A percentile compares a stretch with the other conserved stretches of the same genome.
phyloP scores from a whole-genome alignment of 2,797 vertebrate genomes.

The Notamacropus eugenii region DNA sequence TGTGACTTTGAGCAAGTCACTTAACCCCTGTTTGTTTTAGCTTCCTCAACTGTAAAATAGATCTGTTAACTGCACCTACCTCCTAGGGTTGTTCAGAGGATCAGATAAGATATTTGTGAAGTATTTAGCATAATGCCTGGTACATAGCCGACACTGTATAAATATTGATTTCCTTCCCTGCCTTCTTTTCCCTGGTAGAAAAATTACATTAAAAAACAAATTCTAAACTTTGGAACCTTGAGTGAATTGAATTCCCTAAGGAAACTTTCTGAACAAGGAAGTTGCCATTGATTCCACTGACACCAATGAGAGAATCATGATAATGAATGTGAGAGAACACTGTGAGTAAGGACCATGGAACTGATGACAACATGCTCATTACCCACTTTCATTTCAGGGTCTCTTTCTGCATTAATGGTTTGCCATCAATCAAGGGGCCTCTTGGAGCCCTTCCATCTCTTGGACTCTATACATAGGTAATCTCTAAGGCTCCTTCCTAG shows the following conservation, averaged over 20 bases:
- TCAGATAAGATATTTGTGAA: background rate
- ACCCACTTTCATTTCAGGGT: background rate
- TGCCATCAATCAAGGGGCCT: background rate
- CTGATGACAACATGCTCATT: background rate
- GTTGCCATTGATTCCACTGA: constrained; percentile 26
- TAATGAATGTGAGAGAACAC: background rate
- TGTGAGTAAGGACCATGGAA: background rate
- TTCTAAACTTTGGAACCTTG: constrained; percentile 42
- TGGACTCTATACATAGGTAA: background rate
- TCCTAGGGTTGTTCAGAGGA: background rate
- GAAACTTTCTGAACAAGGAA: constrained; percentile 27
- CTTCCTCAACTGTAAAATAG: background rate
- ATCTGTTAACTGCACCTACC: background rate
- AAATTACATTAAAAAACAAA: constrained; percentile 45
- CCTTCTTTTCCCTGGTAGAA: background rate
- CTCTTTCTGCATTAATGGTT: constrained; percentile 24
- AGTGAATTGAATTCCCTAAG: constrained; percentile 12
- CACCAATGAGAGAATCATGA: background rate
- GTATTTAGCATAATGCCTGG: background rate
- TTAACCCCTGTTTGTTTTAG: background rate
- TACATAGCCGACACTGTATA: background rate
- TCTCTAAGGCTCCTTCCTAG: background rate
- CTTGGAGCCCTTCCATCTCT: background rate
- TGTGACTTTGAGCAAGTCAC: background rate
- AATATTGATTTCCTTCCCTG: background rate